Evolutionary conservation across 1,140 invertebrate genomes (phyloP), one percentile per base, ranked within the genome.

Genomic region (Scaptomyza montana): DNA sequence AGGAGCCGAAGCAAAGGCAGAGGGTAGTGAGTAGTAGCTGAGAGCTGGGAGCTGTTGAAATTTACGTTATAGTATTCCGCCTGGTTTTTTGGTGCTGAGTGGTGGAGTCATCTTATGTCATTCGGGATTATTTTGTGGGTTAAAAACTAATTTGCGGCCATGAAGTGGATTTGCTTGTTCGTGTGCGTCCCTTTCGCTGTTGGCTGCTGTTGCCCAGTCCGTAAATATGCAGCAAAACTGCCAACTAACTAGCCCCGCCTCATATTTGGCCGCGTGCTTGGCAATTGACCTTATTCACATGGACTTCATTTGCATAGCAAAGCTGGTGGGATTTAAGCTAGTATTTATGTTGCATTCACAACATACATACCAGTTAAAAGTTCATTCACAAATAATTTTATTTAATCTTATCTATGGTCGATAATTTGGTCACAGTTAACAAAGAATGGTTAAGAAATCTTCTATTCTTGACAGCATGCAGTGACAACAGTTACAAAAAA

Each of bases 71-170:
- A 47, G 56, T 47, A 59, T 62, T 60, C 45, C 47, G 54, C 54
- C 39, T 53, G 62, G 57, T 59, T 61, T 59, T 71, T 50, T 12
- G 69, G 51, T 13, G 47, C 49, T 13, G 56, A 33, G 43, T 59
- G 41, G 41, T 54, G 63, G 43, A 65, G 59, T 66, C 80, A 84
- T 89, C 84, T 89, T 84, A 89, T 89, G 84, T 89, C 84, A 89
- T 89, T 89, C 77, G 84, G 84, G 84, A 89, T 89, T 89, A 89
- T 89, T 89, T 89, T 89, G 84, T 89, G 84, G 84, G 85, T 84
- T 89, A 84, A 89, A 89, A 89, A 89, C 84, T 89, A 89, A 89
- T 89, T 89, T 89, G 89, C 84, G 84, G 75, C 84, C 84, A 84
- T 89, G 85, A 89, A 89, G 80, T 89, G 79, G 84, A 89, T 89